Evolutionary conservation across 1,140 invertebrate genomes (phyloP).

Genomic region (Octopus sinensis): DNA sequence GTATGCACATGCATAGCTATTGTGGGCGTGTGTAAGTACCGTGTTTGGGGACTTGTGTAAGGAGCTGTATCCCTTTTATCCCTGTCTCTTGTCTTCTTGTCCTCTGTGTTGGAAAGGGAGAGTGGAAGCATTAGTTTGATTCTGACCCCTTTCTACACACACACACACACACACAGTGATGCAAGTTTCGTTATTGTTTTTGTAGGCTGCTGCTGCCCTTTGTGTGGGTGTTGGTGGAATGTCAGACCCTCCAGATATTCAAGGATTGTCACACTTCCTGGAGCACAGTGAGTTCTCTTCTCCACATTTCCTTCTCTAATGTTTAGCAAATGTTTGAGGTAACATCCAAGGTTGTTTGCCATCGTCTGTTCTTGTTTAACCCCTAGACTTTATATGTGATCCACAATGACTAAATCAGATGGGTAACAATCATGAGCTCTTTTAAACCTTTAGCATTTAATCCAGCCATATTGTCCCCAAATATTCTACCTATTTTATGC

Average conservation of each 20-base stretch:
- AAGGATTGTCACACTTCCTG: constrained; percentile 55
- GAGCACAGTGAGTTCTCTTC: constrained; percentile 52
- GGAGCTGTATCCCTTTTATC: background rate
- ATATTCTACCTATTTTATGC: background rate
- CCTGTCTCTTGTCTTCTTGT: background rate
- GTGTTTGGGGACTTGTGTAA: background rate
- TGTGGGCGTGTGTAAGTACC: too few relatives aligned
- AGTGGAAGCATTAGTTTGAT: background rate
- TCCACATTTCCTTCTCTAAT: background rate
- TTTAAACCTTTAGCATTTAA: background rate
- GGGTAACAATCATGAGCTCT: background rate
- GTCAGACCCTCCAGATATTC: constrained; percentile 51
- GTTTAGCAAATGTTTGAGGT: background rate
- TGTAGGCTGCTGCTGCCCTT: constrained; percentile 52
- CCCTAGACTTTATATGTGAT: background rate
- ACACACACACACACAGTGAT: background rate
- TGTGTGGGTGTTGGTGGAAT: constrained; percentile 54
- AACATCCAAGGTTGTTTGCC: background rate
- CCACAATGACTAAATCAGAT: background rate
- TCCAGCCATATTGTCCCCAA: background rate
- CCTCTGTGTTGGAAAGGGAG: background rate
- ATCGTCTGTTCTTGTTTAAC: background rate
- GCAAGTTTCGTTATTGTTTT: constrained; percentile 14
- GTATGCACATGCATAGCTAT: too few relatives aligned
- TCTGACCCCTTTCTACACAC: background rate